Evolutionary conservation across 2,888 invertebrate genomes (phyloP).

Genomic region (Peribatodes rhomboidaria): DNA sequence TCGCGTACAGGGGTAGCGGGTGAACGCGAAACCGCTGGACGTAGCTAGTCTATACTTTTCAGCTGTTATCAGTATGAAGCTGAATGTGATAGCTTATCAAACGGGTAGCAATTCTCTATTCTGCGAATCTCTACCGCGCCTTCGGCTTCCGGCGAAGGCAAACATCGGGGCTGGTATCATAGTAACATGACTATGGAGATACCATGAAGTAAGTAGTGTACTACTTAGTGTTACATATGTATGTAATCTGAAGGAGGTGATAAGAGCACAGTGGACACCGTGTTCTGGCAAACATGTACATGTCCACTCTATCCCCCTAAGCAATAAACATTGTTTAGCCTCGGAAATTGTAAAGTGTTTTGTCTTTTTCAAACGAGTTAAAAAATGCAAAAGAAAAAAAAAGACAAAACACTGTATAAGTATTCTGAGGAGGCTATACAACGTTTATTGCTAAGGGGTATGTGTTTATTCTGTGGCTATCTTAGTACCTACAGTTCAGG

Average conservation of each 20-base stretch:
- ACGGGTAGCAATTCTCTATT: constrained; percentile 1
- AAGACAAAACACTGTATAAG: too few species aligned
- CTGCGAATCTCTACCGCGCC: constrained; percentile 21
- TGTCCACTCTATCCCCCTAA: too few species aligned
- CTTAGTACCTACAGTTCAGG: too few species aligned
- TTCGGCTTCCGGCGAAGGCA: constrained; percentile 65
- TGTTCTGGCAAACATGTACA: background rate
- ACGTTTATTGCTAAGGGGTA: too few species aligned
- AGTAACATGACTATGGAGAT: constrained; percentile 5
- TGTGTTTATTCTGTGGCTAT: too few species aligned
- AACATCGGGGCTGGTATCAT: constrained; percentile 61
- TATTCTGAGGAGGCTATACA: too few species aligned
- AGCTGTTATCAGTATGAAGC: constrained; percentile 7
- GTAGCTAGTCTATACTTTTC: background rate
- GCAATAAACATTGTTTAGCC: too few species aligned
- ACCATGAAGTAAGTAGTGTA: constrained; percentile 1
- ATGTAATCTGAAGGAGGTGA: background rate
- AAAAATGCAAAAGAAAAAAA: too few species aligned
- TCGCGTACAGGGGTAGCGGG: background rate
- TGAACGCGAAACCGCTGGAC: background rate
- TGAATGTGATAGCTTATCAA: constrained; percentile 14
- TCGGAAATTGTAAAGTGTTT: too few species aligned
- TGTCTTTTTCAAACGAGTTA: too few species aligned
- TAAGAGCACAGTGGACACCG: background rate
- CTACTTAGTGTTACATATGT: background rate